Base-by-base conservation (phyloP, 1,140 invertebrate species). In the Drosophila nikananu region DNA sequence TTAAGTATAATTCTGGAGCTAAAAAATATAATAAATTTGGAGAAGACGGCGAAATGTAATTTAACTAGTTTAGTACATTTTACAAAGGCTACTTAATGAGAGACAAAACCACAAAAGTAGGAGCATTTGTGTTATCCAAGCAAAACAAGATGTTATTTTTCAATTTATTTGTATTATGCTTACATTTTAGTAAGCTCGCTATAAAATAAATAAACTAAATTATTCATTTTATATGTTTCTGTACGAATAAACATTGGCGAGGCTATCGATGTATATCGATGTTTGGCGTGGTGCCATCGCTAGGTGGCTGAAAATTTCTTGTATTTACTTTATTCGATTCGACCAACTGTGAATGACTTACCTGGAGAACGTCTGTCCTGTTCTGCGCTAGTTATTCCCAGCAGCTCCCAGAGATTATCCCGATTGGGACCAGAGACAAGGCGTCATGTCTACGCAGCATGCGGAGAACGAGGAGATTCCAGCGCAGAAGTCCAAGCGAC, bases 401-500 rank as follows among this genome's bases (percentile, higher is more conserved):
- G 27, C 19, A 30, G 32, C 37, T 48, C 8, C 44, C 9, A 67
- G 19, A 27, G 23, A 35, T 30, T 30, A 52, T 25, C n/a, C 27
- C 32, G 15, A 10, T 37, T 0, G 52, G 52, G 32, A 19, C 21
- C 52, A 37, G 15, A 51, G 25, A 66, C 27, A 37, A 66, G 46
- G 37, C 58, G 48, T 54, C 37, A 87, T 89, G 84, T 84, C 84
- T 13, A 70, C 86, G 42, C 81, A 81, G 66, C 83, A 72, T 66
- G 70, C 76, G 27, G 84, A 83, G 44, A 70, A 71, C 25, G 84
- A 91, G 67, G 86, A 86, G 48, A 61, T 64, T 54, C 65, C 71
- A 62, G 79, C 76, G 23, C 58, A 80, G n/a, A 91, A 90, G 59
- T 90, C 86, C n/a, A 90, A 90, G 48, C 86, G 86, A 90, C 86